phyloP scores from a whole-genome alignment of 2,113 vertebrate species.

The Ictidomys tridecemlineatus region DNA sequence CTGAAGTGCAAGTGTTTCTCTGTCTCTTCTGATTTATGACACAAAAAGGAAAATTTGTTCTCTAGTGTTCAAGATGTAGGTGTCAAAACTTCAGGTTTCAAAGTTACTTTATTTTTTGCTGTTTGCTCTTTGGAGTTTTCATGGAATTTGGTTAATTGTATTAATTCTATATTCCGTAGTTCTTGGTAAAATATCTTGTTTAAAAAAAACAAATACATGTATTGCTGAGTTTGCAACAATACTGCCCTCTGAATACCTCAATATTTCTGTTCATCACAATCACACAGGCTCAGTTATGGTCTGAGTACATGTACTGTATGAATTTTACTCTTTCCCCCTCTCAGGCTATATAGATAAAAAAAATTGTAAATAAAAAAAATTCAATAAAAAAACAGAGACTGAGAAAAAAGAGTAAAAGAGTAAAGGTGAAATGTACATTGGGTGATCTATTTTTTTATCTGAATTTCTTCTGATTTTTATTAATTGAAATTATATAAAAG shows the following conservation, averaged over 20 bases:
- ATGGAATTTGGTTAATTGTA: too few relatives aligned
- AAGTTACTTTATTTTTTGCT: not conserved
- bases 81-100: not conserved
- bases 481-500: too few relatives aligned
- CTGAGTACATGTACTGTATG: not conserved
- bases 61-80: too few relatives aligned
- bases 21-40: too few relatives aligned
- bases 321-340: not conserved
- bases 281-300: not conserved
- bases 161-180: too few relatives aligned
- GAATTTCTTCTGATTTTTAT: not conserved
- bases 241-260: not conserved
- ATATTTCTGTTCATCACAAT: not conserved
- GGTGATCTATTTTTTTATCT: not conserved
- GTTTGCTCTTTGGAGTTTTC: not conserved
- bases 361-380: too few relatives aligned
- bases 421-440: not conserved
- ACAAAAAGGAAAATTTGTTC: too few relatives aligned
- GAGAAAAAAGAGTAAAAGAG: not conserved
- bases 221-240: too few relatives aligned
- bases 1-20: too few relatives aligned
- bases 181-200: too few relatives aligned
- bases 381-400: too few relatives aligned
- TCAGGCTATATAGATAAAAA: not conserved
- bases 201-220: not conserved